Base-by-base conservation (phyloP, 2,888 invertebrate species). In the Aspidiotus destructor region DNA sequence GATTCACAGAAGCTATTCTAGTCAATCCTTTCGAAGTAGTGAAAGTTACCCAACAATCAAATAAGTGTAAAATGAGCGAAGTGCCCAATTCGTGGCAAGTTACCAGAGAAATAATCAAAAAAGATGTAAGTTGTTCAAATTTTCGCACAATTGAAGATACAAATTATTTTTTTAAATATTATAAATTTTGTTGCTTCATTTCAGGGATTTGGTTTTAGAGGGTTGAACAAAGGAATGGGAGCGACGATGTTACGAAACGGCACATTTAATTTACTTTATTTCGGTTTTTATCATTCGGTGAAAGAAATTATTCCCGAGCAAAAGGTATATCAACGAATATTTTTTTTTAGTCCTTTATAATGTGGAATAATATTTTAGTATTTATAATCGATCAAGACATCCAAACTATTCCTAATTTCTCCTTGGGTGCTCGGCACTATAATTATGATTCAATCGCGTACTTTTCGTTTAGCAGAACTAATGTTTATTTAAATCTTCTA, bases 1-100 rank as follows among this genome's bases (percentile, higher is more conserved):
- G 96, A 62, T 79, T 92, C 2, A 89, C 95, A n/a, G 95, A 96
- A 80, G 93, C 88, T 8, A 82, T 95, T 71, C 81, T 94, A 68
- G 89, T 94, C 0, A 95, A 95, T 79, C 95, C 95, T 0, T 95
- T 95, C 77, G 95, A 96, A 82, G 92, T 94, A 44, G 91, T 97
- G 0, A 97, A 96, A 82, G 93, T 96, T n/a, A 85, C 85, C 1
- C 78, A 91, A 71, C 91, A 91, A 76, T 85, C 90, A 0, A 87
- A 91, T 75, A 84, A 84, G 69, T 80, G 85, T 0, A 79, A 81
- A 62, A 81, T 84, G 41, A 80, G 81, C 64, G 82, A 86, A 74
- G 77, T 83, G 11, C 88, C 88, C 0, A 87, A 87, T 71, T 91
- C 93, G 0, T 87, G 88, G 81, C 76, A 82, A 6, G 88, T 92